Base-by-base conservation (phyloP, 2,797 vertebrate genomes). In the Aythya fuligula region DNA sequence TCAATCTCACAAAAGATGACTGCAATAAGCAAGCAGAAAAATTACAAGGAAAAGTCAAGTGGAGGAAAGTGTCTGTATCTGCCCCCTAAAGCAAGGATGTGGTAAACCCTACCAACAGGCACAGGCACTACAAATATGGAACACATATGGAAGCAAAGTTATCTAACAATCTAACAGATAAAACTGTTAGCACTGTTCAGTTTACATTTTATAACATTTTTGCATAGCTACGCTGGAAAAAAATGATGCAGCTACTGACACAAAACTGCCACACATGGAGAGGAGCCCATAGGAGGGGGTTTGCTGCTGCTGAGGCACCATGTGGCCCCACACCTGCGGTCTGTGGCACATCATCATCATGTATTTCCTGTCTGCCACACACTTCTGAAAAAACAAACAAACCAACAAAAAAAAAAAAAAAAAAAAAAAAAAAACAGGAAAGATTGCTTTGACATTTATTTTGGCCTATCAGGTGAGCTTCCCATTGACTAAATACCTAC, bases 51-150 rank as follows among this genome's bases (percentile, higher is more conserved):
- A 80, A 66, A 75, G 11, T 22, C 19, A 2, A 0, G 49, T 45
- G 64, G 41, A 49, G 34, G 25, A 11, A 65, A 74, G 39, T 20
- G 43, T 81, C 74, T 92, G 25, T 39, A 53, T 85, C 71, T 89
- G 89, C 87, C 81, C 82, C 64, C 71, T 85, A 90, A 87, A 16
- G 85, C 61, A 87, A 80, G 80, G 17, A 64, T 61, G 74, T 27
- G n/a, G 30, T 36, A 74, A 93, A 32, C 4, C 2, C 25, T 32
- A 20, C n/a, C 5, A 19, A 15, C 1, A 74, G n/a, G 34, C 8
- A 20, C 75, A 72, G 21, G 14, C 71, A 24, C 13, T 38, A 25
- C 13, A 65, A 54, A 45, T 17, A 57, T 0, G 25, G 11, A 71
- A 45, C n/a, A 34, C 3, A 20, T 3, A 9, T 6, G 39, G 21